Base-by-base conservation (phyloP, 2,797 vertebrate genomes). In the Acanthis flammea region DNA sequence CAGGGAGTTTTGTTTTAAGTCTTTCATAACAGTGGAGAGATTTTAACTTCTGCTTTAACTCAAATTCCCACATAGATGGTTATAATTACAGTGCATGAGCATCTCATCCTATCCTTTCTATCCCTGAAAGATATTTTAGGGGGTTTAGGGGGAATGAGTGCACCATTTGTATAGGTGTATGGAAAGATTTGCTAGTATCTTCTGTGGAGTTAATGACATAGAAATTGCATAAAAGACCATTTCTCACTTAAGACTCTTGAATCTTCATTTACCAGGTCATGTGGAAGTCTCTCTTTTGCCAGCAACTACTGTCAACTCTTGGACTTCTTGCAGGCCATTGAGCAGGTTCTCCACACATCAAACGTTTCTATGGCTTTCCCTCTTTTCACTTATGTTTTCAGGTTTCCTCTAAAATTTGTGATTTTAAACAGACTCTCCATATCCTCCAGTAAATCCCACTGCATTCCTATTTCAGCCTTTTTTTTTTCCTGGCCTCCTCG, bases 91-190 rank as follows among this genome's bases (percentile, higher is more conserved):
- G 9, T 31, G 28, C 3, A 15, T 12, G 1, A 67, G 0, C 30
- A 68, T 23, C 23, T 74, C 10, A 62, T 61, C 7, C 33, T 60
- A n/a, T 42, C 16, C 14, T 70, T 86, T 77, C 31, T 60, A 12
- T 45, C 16, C 17, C 30, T 53, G 30, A 9, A 58, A 60, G n/a
- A 60, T 2, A 3, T 73, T 41, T 60, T 31, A 6, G 1, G 0
- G 2, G 17, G 1, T 0, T 12, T 10, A 7, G 14, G 14, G 4
- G 1, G 3, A 65, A 39, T 1, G 28, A n/a, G 22, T 33, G 15
- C 8, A 54, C 1, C 6, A 18, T 66, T 73, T 73, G 6, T 51
- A 54, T 2, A 47, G 7, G 4, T 48, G 9, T 10, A 35, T 17
- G 9, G 19, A 60, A 86, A 50, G 2, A 21, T 39, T 74, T 16